These are phyloP conservation scores for Sipha maydis DNA, from an alignment of 2,888 invertebrate genomes.

Conservation along the genomic window DNA sequence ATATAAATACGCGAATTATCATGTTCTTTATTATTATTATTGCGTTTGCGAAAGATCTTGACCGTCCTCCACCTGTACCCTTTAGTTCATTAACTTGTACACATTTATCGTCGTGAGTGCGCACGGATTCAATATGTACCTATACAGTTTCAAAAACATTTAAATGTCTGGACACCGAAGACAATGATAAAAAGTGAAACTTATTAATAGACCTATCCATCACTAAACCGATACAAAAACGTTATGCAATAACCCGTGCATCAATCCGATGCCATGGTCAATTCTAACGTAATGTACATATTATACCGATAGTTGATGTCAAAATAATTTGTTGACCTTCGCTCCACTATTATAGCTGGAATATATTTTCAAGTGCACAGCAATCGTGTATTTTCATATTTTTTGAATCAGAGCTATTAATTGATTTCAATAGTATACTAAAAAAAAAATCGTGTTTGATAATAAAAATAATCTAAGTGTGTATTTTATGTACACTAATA, in stretches of 20 bases:
- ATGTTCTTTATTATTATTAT: not conserved
- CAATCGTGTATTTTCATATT: not conserved
- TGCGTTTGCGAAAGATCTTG: not conserved
- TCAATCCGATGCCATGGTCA: not conserved
- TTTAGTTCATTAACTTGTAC: not conserved
- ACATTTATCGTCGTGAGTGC: not conserved
- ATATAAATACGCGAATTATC: not conserved
- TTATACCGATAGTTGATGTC: not conserved
- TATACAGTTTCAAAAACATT: not conserved
- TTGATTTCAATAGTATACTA: not conserved
- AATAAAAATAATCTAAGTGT: not conserved
- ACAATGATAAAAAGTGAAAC: not conserved
- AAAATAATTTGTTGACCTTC: not conserved
- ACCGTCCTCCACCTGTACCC: not conserved
- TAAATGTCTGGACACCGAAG: not conserved
- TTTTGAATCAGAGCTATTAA: not conserved
- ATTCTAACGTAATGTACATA: not conserved
- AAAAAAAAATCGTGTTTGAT: not conserved
- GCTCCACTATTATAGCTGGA: not conserved
- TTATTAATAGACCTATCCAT: not conserved
- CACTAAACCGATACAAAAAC: not conserved
- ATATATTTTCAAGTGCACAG: constrained; percentile 2
- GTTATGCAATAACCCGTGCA: not conserved
- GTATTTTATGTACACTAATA: not conserved
- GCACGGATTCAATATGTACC: no score